These are phyloP conservation scores for Rana temporaria DNA, from an alignment of 2,113 vertebrate genomes.

Conservation along the genomic window DNA sequence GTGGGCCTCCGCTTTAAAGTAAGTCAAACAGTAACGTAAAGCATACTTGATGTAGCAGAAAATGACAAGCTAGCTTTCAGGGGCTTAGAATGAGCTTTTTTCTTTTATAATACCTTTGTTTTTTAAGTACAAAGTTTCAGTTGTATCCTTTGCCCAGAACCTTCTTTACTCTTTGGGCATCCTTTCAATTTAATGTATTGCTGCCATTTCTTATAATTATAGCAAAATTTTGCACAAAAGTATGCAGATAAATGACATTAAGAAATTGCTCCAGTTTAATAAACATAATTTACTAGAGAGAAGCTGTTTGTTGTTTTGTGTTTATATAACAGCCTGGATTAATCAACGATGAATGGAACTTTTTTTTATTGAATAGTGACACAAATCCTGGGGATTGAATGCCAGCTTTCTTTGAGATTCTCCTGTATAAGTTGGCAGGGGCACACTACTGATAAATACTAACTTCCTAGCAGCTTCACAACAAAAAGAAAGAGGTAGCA, in stretches of 20 bases:
- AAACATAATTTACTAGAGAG: not conserved
- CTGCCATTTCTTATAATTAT: too few species aligned
- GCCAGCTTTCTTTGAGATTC: conserved; percentile 74
- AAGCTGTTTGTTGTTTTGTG: conserved; percentile 69
- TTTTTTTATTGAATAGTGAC: conserved; percentile 77
- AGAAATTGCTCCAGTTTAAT: not conserved
- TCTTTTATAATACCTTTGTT: too few species aligned
- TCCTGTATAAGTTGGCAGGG: conserved; percentile 72
- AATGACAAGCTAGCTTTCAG: too few species aligned
- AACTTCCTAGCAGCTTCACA: conserved; percentile 69
- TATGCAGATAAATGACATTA: not conserved
- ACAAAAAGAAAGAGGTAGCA: conserved; percentile 64
- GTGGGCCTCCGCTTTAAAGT: too few species aligned
- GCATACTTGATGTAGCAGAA: too few species aligned
- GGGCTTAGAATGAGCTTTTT: too few species aligned
- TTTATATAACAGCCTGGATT: conserved; percentile 80
- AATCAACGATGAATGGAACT: conserved; percentile 75
- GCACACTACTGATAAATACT: conserved; percentile 75
- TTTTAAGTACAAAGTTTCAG: too few species aligned
- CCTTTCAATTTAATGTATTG: too few species aligned
- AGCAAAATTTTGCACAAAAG: too few species aligned
- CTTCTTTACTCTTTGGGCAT: too few species aligned
- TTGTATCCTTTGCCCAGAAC: too few species aligned
- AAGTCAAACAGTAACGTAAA: too few species aligned
- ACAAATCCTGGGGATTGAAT: conserved; percentile 75